Base-by-base conservation (phyloP, 2,888 invertebrate species). In the Ichneumoninae sp. region DNA sequence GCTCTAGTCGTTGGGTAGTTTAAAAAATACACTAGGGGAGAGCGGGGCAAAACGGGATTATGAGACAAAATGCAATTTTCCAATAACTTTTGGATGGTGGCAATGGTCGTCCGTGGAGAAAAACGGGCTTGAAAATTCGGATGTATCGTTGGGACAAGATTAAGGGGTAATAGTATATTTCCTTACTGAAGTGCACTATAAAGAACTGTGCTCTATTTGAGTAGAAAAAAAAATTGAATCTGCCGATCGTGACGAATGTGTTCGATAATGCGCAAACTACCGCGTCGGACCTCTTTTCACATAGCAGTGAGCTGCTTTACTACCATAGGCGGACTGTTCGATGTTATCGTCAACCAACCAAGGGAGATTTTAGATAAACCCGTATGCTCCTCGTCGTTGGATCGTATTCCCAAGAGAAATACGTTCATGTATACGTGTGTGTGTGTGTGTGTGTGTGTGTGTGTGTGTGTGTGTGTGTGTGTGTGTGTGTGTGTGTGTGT, bases 301-400 rank as follows among this genome's bases (percentile, higher is more conserved):
- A n/a, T 19, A 16, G 22, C 13, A 19, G 22, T 36, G 19, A 7
- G 40, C 33, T 13, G 40, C 19, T 70, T 57, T 44, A 16, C 40
- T 22, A 44, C 40, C 44, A 22, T 22, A 19, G 13, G 70, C 33
- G 36, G 19, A 52, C 19, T 40, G 71, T 19, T 40, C 40, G 57
- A 71, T 71, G 54, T 57, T 71, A 71, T 71, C 71, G 71, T 57
- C 57, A 57, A 40, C 40, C 44, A 71, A 40, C 26, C 57, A 16
- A 57, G 40, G 40, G 40, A 54, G 54, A 71, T 71, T 54, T 19
- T 26, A 40, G 54, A 54, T 57, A 57, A 71, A 57, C 16, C 22
- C 1, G 54, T 22, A 16, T 54, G 13, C 57, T 26, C 40, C 54
- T 71, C 57, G 36, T 13, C 22, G 19, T 6, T 7, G 54, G 22